Base-by-base conservation (phyloP, 2,797 vertebrate species). In the Coluber constrictor region DNA sequence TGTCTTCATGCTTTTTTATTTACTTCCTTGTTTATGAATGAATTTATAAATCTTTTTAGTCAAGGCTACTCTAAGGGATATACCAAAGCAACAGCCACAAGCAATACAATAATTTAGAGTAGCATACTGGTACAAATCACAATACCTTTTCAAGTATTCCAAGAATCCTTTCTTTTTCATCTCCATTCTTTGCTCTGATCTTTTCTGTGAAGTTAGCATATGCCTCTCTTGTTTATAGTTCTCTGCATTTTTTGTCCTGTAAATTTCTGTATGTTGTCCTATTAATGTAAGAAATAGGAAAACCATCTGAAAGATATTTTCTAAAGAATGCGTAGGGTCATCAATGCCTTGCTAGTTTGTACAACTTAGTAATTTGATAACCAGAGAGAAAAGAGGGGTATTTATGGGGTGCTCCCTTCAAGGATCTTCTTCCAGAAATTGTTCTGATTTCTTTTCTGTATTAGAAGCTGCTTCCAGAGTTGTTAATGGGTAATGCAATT, bases 61-160 rank as follows among this genome's bases (percentile, higher is more conserved):
- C 10, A 83, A 47, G 37, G 20, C 74, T 47, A 83, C 20, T 47
- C 74, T 83, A 83, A 83, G 37, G 4, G 37, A 47, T 23, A 79
- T 43, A 79, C 9, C 37, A 79, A 79, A 43, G 37, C 37, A 70
- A 70, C 15, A 32, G n/a, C n/a, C 15, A 0, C n/a, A 83, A 47
- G 18, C 9, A 83, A 83, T 83, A 23, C 37, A 83, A 79, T 8
- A 43, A 10, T 23, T 37, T 37, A 37, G 16, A 79, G 18, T 79
- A 83, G 47, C 20, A 25, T 47, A 25, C 0, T 13, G 29, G 29
- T 66, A 13, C 74, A 47, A 83, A 47, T 25, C 90, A 70, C 29
- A 51, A 32, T 96, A 97, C 96, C 96, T 96, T 94, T 94, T 97
- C 93, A 95, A 95, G 94, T 96, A 90, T 0, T 27, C 47, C 3